Base-by-base conservation (phyloP, 2,113 vertebrate genomes). In the Rhea pennata region DNA sequence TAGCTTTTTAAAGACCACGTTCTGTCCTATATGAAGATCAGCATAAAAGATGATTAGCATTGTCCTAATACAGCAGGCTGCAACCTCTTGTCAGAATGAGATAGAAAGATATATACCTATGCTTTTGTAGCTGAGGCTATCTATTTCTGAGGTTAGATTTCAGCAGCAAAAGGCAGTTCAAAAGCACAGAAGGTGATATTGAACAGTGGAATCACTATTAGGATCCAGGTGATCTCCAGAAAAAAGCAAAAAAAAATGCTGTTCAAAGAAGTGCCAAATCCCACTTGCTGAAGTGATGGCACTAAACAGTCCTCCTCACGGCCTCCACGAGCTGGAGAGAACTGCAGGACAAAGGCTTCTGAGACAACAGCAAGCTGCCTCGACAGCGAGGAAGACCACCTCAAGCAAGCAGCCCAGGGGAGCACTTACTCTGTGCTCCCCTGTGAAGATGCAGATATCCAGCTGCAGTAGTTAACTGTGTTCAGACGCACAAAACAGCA, bases 221-320 rank as follows among this genome's bases (percentile, higher is more conserved):
- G 75, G 21, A 83, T 22, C n/a, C 24, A 61, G 10, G 40, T 4
- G 23, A 14, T 40, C 31, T 81, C 42, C 24, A 10, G n/a, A 12
- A 6, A 36, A 23, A 36, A 56, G 46, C 46, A 62, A 48, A 44
- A 20, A n/a, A 58, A 62, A 64, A n/a, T 7, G 14, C 6, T 44
- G 29, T 7, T 77, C 44, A 56, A 84, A 39, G 46, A 58, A 61
- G 9, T 87, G 23, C 4, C n/a, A 75, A 44, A 74, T 54, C 17
- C 17, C 31, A 58, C 7, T 15, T 46, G 44, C 46, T 42, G 10
- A 53, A 64, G 22, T 40, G 23, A 59, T 0, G 0, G 27, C 42
- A 83, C 23, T 23, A 24, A 22, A 12, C 8, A 39, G 22, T 26
- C 84, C 39, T 88, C 65, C 39, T 88, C 65, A 39, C 46, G 17